These are phyloP conservation scores for Macropus fuliginosus DNA, from an alignment of 2,797 vertebrate species.

Conservation along the genomic window DNA sequence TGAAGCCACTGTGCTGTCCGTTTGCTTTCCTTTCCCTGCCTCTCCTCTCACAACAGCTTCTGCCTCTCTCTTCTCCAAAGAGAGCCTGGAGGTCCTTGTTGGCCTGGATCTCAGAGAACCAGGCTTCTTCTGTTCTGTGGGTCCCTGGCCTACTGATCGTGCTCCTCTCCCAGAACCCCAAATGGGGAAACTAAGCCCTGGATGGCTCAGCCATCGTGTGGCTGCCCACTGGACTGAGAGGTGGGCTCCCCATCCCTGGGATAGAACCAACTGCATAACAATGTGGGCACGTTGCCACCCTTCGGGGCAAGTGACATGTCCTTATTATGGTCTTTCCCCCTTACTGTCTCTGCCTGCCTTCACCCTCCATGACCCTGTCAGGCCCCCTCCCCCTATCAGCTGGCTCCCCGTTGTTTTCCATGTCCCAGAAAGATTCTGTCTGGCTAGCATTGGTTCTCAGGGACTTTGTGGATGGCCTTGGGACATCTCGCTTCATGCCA, in stretches of 20 bases:
- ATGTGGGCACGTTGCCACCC: background rate
- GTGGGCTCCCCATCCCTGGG: background rate
- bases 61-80: background rate
- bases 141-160: background rate
- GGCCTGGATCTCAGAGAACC: background rate
- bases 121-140: background rate
- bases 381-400: background rate
- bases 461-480: background rate
- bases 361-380: slow-evolving; percentile 30
- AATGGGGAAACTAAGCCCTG: background rate
- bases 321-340: background rate
- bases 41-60: too few species aligned
- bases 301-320: background rate
- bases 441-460: slow-evolving; percentile 19
- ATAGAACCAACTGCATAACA: background rate
- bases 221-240: background rate
- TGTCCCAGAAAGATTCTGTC: slow-evolving; percentile 22
- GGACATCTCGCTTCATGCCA: background rate
- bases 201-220: background rate
- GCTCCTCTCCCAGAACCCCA: background rate
- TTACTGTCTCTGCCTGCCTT: background rate
- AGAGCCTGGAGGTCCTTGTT: background rate
- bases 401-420: background rate
- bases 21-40: background rate
- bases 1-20: too few species aligned